phyloP scores from a whole-genome alignment of 1,140 invertebrate species.

The Papilio xuthus region DNA sequence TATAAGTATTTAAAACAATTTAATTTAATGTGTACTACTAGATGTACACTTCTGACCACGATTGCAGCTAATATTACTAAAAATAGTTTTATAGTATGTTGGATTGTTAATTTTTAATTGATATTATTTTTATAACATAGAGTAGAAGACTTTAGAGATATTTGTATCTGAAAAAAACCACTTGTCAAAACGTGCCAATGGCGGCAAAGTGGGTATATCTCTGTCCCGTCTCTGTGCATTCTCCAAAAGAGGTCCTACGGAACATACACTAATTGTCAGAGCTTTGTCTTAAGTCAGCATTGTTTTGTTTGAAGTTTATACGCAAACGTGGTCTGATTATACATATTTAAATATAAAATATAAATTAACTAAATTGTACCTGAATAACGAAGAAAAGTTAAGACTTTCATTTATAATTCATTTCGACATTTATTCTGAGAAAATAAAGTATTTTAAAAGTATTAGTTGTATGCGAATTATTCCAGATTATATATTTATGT shows the following conservation, averaged over 20 bases:
- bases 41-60: no score
- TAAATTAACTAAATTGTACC: background rate
- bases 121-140: background rate
- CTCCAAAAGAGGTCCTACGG: slow-evolving; percentile 12
- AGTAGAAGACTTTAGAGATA: background rate
- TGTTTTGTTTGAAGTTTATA: slow-evolving; percentile 21
- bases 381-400: background rate
- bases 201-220: background rate
- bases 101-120: background rate
- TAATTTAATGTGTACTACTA: background rate
- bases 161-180: background rate
- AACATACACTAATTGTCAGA: slow-evolving; percentile 11
- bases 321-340: background rate
- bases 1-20: background rate
- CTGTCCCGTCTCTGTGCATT: slow-evolving; percentile 12
- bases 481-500: background rate
- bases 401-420: no score
- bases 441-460: no score
- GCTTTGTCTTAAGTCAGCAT: slow-evolving; percentile 19
- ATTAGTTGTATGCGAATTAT: no score
- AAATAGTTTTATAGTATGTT: background rate
- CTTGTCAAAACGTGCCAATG: background rate
- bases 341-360: background rate
- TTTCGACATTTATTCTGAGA: no score
- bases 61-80: no score